Conservation (phyloP, 2,888 invertebrate genomes). For the Acleris literana region DNA sequence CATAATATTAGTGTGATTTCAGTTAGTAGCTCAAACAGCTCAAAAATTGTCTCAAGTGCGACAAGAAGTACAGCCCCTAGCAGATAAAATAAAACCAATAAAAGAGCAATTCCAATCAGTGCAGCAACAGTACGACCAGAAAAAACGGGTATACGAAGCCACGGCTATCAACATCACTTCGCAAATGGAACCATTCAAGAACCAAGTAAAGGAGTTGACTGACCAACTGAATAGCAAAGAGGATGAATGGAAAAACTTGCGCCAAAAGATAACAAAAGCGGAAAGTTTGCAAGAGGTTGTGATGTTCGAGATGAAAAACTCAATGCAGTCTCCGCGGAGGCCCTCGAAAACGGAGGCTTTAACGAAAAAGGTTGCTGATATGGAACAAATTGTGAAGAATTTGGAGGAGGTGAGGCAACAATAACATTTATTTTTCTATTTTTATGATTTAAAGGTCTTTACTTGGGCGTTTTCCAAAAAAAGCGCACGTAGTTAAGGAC, state of each 20-base stretch:
- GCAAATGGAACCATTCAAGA: slow-evolving; percentile 82
- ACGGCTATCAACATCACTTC: slow-evolving; percentile 82
- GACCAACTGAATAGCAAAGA: slow-evolving; percentile 78
- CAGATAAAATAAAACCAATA: slow-evolving; percentile 84
- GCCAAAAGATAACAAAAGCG: slow-evolving; percentile 81
- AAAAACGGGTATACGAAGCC: slow-evolving; percentile 87
- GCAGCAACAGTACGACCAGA: slow-evolving; percentile 87
- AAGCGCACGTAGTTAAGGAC: too few species aligned
- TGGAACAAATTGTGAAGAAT: slow-evolving; percentile 80
- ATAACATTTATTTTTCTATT: not conserved
- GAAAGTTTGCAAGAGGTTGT: slow-evolving; percentile 82
- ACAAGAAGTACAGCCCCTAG: slow-evolving; percentile 76
- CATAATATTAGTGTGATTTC: slow-evolving; percentile 43
- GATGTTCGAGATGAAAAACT: slow-evolving; percentile 77
- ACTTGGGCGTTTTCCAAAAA: too few species aligned
- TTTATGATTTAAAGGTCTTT: too few species aligned
- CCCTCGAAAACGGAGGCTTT: slow-evolving; percentile 85
- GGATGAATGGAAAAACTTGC: slow-evolving; percentile 81
- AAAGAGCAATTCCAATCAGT: slow-evolving; percentile 86
- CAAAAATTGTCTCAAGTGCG: slow-evolving; percentile 78
- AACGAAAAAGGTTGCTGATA: slow-evolving; percentile 84
- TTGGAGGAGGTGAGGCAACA: slow-evolving; percentile 66
- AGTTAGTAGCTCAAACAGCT: slow-evolving; percentile 86
- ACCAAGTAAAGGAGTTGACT: slow-evolving; percentile 79
- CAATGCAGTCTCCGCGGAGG: slow-evolving; percentile 77